Percentiles rank a stretch among this genome's conserved stretches.
phyloP scores from a whole-genome alignment of 1,140 invertebrate genomes.

The Andricus grossulariae region DNA sequence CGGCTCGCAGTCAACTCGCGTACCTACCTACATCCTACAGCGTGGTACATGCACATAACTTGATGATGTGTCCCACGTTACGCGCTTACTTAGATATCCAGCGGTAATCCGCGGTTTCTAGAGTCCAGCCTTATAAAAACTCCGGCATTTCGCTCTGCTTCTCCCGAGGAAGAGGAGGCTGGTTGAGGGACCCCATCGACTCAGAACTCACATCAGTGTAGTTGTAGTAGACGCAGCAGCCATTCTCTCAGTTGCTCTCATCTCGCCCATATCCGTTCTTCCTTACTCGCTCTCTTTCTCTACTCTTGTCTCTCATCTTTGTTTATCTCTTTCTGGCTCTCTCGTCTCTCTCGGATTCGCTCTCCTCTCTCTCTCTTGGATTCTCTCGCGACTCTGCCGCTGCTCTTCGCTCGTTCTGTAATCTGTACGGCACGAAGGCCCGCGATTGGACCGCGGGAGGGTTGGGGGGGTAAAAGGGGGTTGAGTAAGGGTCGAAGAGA shows the following conservation, averaged over 20 bases:
- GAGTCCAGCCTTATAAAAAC: conserved; percentile 50
- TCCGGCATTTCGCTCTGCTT: conserved; percentile 48
- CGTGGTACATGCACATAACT: conserved; percentile 16
- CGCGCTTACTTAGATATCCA: conserved; percentile 44
- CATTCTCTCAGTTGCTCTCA: conserved; percentile 32
- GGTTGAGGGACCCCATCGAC: no score
- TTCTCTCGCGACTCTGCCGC: conserved; percentile 46
- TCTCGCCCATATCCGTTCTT: conserved; percentile 22
- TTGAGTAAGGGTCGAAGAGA: conserved; percentile 50
- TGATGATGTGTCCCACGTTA: conserved; percentile 36
- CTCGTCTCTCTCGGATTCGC: conserved; percentile 38
- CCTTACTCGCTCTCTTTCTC: conserved; percentile 33
- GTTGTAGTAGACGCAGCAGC: neutral
- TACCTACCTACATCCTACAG: conserved; percentile 39
- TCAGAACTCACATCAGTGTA: no score
- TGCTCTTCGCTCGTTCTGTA: conserved; percentile 63
- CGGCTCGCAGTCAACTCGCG: neutral
- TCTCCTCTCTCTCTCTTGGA: conserved; percentile 41
- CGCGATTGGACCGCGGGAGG: conserved; percentile 66
- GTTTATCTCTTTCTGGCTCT: conserved; percentile 34
- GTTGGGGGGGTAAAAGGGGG: conserved; percentile 52
- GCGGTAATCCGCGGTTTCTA: conserved; percentile 44
- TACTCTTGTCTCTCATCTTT: conserved; percentile 23
- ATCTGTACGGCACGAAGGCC: conserved; percentile 65
- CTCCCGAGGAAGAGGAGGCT: conserved; percentile 16